phyloP scores from a whole-genome alignment of 2,797 vertebrate species.

The Sphenopsis melanotis region DNA sequence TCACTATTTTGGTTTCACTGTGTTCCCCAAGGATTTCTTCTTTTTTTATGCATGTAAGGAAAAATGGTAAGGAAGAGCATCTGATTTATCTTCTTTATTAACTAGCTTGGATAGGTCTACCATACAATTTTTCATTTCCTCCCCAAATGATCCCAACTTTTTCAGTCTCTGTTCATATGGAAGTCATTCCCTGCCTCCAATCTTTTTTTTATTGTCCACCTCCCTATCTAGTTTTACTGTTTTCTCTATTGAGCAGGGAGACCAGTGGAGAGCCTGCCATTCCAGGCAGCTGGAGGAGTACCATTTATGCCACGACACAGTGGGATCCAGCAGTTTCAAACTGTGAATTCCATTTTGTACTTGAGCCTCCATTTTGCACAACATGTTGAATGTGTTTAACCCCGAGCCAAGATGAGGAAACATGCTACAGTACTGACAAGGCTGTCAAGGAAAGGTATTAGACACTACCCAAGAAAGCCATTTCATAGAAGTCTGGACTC shows the following conservation, averaged over 20 bases:
- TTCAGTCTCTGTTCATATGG: constrained; percentile 49
- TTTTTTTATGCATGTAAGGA: not conserved
- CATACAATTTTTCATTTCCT: constrained; percentile 56
- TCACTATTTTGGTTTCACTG: not conserved
- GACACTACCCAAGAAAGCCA: not conserved
- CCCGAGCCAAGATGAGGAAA: not conserved
- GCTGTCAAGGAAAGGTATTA: constrained; percentile 43
- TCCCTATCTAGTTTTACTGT: constrained; percentile 40
- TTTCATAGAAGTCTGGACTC: constrained; percentile 12
- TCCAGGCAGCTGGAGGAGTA: constrained; percentile 7
- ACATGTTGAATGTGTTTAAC: constrained; percentile 14
- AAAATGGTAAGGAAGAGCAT: constrained; percentile 7
- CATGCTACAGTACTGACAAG: not conserved
- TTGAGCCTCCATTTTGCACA: constrained; percentile 9
- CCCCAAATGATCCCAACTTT: constrained; percentile 28
- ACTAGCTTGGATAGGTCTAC: constrained; percentile 22
- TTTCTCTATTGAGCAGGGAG: constrained; percentile 3
- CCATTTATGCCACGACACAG: constrained; percentile 17
- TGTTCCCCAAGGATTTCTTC: not conserved
- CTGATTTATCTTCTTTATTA: constrained; percentile 50
- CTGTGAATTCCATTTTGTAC: constrained; percentile 36
- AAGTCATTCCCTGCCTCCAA: constrained; percentile 48
- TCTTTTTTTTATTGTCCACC: constrained; percentile 50
- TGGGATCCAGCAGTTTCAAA: not conserved
- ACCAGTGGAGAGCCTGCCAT: not conserved